phyloP scores from a whole-genome alignment of 1,140 invertebrate genomes.

The Eufriesea mexicana region DNA sequence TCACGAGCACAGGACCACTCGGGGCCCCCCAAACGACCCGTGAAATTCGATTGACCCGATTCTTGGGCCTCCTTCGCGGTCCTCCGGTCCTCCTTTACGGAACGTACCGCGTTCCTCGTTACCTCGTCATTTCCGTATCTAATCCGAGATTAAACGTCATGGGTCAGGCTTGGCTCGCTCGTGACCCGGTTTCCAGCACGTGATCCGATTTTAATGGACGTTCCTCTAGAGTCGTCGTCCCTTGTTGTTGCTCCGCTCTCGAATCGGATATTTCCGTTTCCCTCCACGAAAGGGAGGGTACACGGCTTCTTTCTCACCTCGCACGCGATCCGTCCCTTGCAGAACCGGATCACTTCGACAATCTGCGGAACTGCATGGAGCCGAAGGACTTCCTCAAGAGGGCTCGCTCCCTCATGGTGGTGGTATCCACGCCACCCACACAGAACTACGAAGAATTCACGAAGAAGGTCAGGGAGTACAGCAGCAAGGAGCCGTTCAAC shows the following conservation, averaged over 20 bases:
- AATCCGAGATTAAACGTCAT: constrained; percentile 42
- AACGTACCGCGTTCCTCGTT: constrained; percentile 24
- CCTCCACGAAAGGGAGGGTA: not conserved
- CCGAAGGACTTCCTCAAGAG: constrained; percentile 87
- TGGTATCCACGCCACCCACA: constrained; percentile 91
- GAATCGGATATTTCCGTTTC: constrained; percentile 16
- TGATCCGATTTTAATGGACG: constrained; percentile 28
- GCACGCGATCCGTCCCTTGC: constrained; percentile 49
- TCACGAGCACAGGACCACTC: not conserved
- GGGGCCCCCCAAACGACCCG: not conserved
- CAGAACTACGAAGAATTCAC: constrained; percentile 90
- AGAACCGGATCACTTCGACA: constrained; percentile 83
- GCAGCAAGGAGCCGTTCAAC: constrained; percentile 88
- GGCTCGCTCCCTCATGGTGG: constrained; percentile 91
- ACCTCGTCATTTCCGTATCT: constrained; percentile 41
- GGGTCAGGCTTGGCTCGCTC: constrained; percentile 21
- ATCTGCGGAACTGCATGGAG: constrained; percentile 85
- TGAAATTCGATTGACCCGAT: constrained; percentile 37
- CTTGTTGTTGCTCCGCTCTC: not conserved
- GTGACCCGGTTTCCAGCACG: constrained; percentile 44
- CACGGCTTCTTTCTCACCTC: not conserved
- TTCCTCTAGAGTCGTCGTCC: constrained; percentile 1
- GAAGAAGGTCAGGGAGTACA: constrained; percentile 89
- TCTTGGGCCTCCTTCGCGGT: not conserved
- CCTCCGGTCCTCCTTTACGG: constrained; percentile 3